Percentiles rank a stretch among this genome's conserved stretches.
Evolutionary conservation across 1,140 invertebrate genomes (phyloP).

Genomic region (Tetranychus cinnabarinus): DNA sequence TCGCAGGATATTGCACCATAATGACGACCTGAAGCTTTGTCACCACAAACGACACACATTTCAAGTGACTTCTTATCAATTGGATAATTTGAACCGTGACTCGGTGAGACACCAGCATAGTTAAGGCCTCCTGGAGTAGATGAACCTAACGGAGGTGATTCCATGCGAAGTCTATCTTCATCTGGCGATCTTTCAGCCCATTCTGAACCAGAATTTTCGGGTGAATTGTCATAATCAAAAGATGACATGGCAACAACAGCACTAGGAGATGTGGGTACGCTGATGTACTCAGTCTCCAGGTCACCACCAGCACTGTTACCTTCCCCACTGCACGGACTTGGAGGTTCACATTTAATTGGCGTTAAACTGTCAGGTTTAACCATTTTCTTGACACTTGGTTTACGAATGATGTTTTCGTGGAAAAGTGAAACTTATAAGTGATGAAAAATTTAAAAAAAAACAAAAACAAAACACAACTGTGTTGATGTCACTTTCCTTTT

Average conservation of each 20-base stretch:
- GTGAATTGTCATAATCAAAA: conserved; percentile 8
- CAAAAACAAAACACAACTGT: too few relatives aligned
- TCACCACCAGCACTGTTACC: conserved; percentile 3
- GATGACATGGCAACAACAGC: conserved; percentile 10
- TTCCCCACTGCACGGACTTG: conserved; percentile 6
- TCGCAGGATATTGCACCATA: conserved; percentile 27
- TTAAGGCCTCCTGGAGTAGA: not conserved
- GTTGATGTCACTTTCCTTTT: too few relatives aligned
- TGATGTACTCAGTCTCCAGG: conserved; percentile 9
- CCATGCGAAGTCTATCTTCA: not conserved
- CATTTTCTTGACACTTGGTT: not conserved
- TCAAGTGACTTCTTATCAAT: conserved; percentile 4
- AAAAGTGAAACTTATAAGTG: too few relatives aligned
- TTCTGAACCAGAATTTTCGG: conserved; percentile 10
- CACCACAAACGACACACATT: conserved; percentile 37
- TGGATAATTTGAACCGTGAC: not conserved
- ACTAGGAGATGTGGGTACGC: conserved; percentile 9
- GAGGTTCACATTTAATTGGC: conserved; percentile 7
- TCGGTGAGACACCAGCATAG: not conserved
- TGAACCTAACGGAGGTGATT: not conserved
- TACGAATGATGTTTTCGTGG: too few relatives aligned
- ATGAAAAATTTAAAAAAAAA: too few relatives aligned
- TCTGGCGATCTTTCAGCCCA: conserved; percentile 5
- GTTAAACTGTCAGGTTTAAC: conserved; percentile 2
- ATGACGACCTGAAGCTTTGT: conserved; percentile 16